A percentile compares a stretch with the other conserved stretches of the same genome.
These are phyloP conservation scores for Stenichneumon culpator DNA, from an alignment of 2,888 invertebrate genomes.

Conservation along the genomic window DNA sequence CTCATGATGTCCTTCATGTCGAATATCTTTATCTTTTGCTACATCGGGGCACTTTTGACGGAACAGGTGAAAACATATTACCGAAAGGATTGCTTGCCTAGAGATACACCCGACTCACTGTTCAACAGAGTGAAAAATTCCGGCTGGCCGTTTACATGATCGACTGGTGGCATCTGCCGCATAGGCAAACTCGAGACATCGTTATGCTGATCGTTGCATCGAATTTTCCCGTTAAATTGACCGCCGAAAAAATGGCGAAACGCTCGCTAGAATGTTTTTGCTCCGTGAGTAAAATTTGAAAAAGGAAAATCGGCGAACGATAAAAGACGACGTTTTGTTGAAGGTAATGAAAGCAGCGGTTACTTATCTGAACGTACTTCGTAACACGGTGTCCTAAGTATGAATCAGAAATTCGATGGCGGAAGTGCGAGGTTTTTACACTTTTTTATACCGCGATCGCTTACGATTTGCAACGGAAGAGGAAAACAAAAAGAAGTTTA, in stretches of 20 bases:
- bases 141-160: conserved; percentile 73
- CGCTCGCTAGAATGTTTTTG: conserved; percentile 76
- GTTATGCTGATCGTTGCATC: conserved; percentile 73
- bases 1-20: conserved; percentile 59
- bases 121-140: conserved; percentile 71
- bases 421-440: too few relatives aligned
- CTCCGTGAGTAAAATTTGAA: conserved; percentile 70
- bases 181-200: conserved; percentile 67
- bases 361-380: conserved; percentile 68
- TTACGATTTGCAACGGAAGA: too few relatives aligned
- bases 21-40: conserved; percentile 66
- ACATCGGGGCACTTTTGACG: conserved; percentile 62
- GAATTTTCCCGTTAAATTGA: conserved; percentile 71
- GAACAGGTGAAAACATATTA: conserved; percentile 52
- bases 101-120: not conserved
- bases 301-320: too few relatives aligned
- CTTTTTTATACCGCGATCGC: too few relatives aligned
- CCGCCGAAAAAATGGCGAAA: conserved; percentile 75
- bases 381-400: conserved; percentile 16
- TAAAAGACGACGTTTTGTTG: conserved; percentile 27
- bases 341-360: conserved; percentile 70
- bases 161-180: conserved; percentile 75
- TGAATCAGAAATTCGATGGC: too few relatives aligned
- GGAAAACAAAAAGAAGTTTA: too few relatives aligned
- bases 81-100: not conserved